Percentiles rank a stretch among this genome's conserved stretches.
phyloP scores from a whole-genome alignment of 2,888 invertebrate species.

The Keiferia lycopersicella region DNA sequence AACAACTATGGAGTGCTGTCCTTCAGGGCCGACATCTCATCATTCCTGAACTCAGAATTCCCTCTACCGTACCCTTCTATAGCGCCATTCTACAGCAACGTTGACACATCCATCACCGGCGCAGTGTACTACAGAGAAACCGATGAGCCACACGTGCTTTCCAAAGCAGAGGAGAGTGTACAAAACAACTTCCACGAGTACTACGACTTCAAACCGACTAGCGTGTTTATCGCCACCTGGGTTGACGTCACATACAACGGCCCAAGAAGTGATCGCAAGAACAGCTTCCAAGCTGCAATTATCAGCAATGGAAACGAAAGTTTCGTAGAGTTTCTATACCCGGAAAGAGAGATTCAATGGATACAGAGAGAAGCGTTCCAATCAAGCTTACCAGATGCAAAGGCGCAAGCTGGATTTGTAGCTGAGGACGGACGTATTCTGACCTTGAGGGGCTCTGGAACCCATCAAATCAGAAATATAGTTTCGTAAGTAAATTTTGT shows the following conservation, averaged over 20 bases:
- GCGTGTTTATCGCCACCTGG: constrained; percentile 95
- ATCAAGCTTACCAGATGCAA: constrained; percentile 91
- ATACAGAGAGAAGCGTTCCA: constrained; percentile 89
- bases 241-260: constrained; percentile 90
- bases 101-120: constrained; percentile 90
- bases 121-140: constrained; percentile 88
- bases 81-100: constrained; percentile 94
- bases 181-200: constrained; percentile 87
- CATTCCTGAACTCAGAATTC: constrained; percentile 93
- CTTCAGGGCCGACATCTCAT: constrained; percentile 92
- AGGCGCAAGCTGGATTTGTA: constrained; percentile 96
- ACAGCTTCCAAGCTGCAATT: constrained; percentile 90
- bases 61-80: constrained; percentile 94
- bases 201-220: constrained; percentile 86
- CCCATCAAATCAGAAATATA: constrained; percentile 91
- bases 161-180: constrained; percentile 86
- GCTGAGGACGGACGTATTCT: constrained; percentile 90
- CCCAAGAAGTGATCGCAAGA: constrained; percentile 85
- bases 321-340: constrained; percentile 93
- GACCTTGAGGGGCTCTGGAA: constrained; percentile 92
- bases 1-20: constrained; percentile 95
- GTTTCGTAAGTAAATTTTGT: constrained; percentile 82
- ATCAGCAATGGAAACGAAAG: constrained; percentile 89
- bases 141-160: constrained; percentile 80
- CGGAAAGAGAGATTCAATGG: constrained; percentile 95